These are phyloP conservation scores for Ficedula albicollis DNA, from an alignment of 2,797 vertebrate genomes.

Conservation along the genomic window DNA sequence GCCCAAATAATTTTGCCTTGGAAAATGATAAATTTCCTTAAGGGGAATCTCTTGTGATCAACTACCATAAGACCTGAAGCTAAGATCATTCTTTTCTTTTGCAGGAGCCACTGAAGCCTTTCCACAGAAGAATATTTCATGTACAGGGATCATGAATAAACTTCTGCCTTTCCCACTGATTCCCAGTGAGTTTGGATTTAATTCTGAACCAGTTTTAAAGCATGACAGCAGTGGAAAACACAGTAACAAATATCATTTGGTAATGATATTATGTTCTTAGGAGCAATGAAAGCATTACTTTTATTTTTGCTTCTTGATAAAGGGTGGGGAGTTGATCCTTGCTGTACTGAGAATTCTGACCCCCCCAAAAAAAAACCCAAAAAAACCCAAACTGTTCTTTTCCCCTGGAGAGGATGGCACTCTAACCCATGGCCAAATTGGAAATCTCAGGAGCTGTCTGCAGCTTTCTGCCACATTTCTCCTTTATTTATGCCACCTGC, in stretches of 20 bases:
- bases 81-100: not conserved
- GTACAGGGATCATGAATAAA: not conserved
- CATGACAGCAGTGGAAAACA: not conserved
- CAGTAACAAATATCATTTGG: not conserved
- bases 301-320: not conserved
- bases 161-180: not conserved
- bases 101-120: not conserved
- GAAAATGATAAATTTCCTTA: not conserved
- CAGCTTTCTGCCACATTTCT: constrained; percentile 53
- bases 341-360: not conserved
- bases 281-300: not conserved
- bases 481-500: constrained; percentile 61
- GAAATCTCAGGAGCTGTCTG: constrained; percentile 41
- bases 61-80: not conserved
- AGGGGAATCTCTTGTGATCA: not conserved
- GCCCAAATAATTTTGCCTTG: not conserved
- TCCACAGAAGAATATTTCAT: not conserved
- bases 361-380: not conserved
- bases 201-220: not conserved
- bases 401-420: not conserved
- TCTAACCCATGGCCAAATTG: not conserved
- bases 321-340: not conserved
- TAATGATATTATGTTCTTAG: not conserved
- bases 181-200: not conserved
- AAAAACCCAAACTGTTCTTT: not conserved